A percentile compares a stretch with the other conserved stretches of the same genome.
Evolutionary conservation across 2,797 vertebrate species (phyloP).

Genomic region (Artibeus lituratus): DNA sequence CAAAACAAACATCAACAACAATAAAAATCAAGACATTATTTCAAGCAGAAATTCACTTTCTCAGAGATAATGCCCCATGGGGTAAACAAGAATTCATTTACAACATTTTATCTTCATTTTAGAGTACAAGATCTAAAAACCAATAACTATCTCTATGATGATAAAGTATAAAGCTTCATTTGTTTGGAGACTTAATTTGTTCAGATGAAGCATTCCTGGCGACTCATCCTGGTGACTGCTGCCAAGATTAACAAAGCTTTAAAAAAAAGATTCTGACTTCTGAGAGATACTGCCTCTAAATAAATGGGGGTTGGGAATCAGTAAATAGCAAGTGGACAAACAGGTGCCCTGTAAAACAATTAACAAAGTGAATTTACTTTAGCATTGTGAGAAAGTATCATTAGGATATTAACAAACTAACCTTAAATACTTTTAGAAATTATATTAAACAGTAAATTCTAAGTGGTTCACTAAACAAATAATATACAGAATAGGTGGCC

Average conservation of each 20-base stretch:
- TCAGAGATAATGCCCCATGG: conserved; percentile 13
- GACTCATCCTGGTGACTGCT: conserved; percentile 29
- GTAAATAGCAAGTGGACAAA: conserved; percentile 40
- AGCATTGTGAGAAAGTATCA: neutral
- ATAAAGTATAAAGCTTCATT: conserved; percentile 30
- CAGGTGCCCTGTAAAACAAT: conserved; percentile 17
- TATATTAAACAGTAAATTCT: neutral
- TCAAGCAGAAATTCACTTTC: conserved; percentile 46
- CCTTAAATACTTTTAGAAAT: conserved; percentile 3
- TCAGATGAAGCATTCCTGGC: conserved; percentile 14
- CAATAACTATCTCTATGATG: neutral
- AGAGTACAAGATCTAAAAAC: conserved; percentile 33
- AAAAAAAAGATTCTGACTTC: conserved; percentile 13
- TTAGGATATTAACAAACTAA: conserved; percentile 18
- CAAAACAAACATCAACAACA: conserved; percentile 12
- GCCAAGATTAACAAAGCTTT: conserved; percentile 45
- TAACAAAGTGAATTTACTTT: conserved; percentile 9
- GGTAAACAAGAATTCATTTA: conserved; percentile 38
- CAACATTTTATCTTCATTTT: conserved; percentile 27
- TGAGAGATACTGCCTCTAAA: neutral
- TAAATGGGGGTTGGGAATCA: conserved; percentile 1
- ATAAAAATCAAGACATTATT: conserved; percentile 50
- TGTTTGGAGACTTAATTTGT: conserved; percentile 26
- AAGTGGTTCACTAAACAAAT: neutral
- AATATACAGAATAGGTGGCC: neutral